Conservation (phyloP, 2,113 vertebrate species). For the Anoura caudifer region DNA sequence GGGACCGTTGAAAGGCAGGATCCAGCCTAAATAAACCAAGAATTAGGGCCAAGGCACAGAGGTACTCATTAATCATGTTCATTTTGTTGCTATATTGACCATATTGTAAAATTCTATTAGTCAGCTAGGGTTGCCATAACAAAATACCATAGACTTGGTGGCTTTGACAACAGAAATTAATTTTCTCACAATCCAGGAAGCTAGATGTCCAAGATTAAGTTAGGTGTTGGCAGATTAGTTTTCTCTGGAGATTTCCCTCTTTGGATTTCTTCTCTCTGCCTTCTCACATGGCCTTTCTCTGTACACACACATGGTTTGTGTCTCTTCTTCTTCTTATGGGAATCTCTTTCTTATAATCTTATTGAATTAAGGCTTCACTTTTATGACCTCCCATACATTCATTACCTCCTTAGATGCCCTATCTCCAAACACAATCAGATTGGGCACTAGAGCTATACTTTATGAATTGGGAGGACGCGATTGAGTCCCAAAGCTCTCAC, state of each 20-base stretch:
- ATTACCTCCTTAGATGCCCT: neutral
- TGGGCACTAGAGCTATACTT: neutral
- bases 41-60: neutral
- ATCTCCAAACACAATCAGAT: neutral
- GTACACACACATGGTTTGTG: neutral
- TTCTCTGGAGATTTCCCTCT: neutral
- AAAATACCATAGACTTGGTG: neutral
- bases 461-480: neutral
- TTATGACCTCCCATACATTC: neutral
- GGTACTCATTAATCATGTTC: neutral
- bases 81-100: neutral
- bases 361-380: neutral
- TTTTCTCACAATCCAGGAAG: neutral
- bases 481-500: neutral
- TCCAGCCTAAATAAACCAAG: neutral
- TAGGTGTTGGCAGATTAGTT: neutral
- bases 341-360: neutral
- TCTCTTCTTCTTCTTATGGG: neutral
- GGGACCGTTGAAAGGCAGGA: neutral
- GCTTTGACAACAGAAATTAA: neutral
- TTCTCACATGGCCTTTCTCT: neutral
- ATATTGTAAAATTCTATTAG: neutral
- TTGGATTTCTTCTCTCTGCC: neutral
- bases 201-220: neutral
- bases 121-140: neutral